Evolutionary conservation across 2,888 invertebrate genomes (phyloP).

Genomic region (Zhengitettix transpicula): DNA sequence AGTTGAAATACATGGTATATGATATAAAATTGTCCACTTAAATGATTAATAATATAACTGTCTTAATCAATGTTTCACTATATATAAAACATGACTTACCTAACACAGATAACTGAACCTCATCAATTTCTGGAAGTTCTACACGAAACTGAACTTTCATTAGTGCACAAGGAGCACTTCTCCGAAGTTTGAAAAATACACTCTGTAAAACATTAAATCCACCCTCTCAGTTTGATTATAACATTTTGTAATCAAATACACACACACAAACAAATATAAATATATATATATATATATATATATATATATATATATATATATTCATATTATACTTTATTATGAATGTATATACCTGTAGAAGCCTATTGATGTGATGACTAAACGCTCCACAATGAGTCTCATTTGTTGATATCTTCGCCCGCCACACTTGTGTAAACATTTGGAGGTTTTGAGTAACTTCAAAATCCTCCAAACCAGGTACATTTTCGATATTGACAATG

Average conservation of each 20-base stretch:
- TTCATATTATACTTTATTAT: slow-evolving; percentile 14
- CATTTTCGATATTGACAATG: slow-evolving; percentile 58
- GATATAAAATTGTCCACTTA: too few relatives aligned
- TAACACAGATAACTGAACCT: slow-evolving; percentile 38
- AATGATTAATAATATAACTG: too few relatives aligned
- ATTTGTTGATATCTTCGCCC: slow-evolving; percentile 38
- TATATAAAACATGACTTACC: slow-evolving; percentile 24
- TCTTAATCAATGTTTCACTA: too few relatives aligned
- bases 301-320: not conserved
- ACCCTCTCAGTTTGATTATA: too few relatives aligned
- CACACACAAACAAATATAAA: too few relatives aligned
- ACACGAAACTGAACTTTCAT: slow-evolving; percentile 66
- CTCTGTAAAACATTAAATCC: slow-evolving; percentile 34
- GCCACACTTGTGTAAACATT: slow-evolving; percentile 75
- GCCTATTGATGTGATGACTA: slow-evolving; percentile 32
- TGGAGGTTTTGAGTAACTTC: slow-evolving; percentile 53
- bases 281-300: not conserved
- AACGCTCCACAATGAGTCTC: slow-evolving; percentile 27
- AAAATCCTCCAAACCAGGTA: slow-evolving; percentile 52
- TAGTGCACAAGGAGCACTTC: slow-evolving; percentile 74
- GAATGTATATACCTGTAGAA: slow-evolving; percentile 31
- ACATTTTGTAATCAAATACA: too few relatives aligned
- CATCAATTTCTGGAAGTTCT: slow-evolving; percentile 72
- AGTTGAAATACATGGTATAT: too few relatives aligned
- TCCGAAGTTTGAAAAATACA: slow-evolving; percentile 75